Evolutionary conservation across 2,888 invertebrate genomes (phyloP).

Genomic region (Torymus texanus): DNA sequence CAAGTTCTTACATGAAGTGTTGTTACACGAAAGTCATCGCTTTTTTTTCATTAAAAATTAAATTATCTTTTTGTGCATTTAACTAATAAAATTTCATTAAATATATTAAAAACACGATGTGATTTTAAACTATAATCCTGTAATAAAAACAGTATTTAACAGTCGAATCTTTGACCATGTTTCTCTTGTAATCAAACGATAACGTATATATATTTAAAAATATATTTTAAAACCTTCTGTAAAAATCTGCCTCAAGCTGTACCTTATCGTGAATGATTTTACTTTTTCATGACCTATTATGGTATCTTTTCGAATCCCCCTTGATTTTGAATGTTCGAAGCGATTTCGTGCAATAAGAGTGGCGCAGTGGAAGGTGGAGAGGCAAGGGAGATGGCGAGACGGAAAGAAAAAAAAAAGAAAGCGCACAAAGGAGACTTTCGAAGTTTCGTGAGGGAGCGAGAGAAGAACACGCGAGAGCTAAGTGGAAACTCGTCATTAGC

Average conservation of each 20-base stretch:
- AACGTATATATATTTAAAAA: neutral
- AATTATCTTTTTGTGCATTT: too few species aligned
- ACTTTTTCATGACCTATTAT: slow-evolving; percentile 17
- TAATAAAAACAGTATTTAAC: too few species aligned
- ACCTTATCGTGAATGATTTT: neutral
- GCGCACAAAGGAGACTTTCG: slow-evolving; percentile 48
- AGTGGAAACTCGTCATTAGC: slow-evolving; percentile 68
- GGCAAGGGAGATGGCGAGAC: neutral
- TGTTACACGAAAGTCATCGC: too few species aligned
- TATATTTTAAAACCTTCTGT: neutral
- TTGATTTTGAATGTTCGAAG: slow-evolving; percentile 17
- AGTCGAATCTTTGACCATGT: too few species aligned
- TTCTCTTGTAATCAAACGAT: too few species aligned
- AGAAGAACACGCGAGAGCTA: slow-evolving; percentile 43
- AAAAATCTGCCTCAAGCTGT: neutral
- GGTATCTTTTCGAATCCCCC: neutral
- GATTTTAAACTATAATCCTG: too few species aligned
- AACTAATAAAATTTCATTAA: too few species aligned
- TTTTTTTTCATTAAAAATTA: too few species aligned
- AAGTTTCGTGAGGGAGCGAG: slow-evolving; percentile 40
- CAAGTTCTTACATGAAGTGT: too few species aligned
- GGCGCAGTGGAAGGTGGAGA: too few species aligned
- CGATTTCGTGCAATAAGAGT: neutral
- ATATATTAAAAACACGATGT: too few species aligned
- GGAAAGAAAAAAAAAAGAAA: slow-evolving; percentile 1